Evolutionary conservation across 1,140 invertebrate genomes (phyloP), one percentile per base, ranked within the genome.

Genomic region (Drosophila equinoxialis): DNA sequence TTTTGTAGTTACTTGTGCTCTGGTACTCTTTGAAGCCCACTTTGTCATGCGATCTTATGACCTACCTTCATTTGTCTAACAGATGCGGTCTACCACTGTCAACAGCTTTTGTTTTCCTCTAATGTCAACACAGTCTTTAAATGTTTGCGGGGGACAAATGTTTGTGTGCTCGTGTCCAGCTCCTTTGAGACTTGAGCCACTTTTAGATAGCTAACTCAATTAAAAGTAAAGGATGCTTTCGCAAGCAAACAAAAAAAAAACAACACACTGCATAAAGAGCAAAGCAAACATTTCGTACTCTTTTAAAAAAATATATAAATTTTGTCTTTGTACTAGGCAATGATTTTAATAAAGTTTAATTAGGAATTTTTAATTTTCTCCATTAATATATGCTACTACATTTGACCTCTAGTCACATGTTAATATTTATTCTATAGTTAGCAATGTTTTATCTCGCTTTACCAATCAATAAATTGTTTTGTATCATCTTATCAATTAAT

Each of bases 151-250:
- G 45, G 3, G 7, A 3, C 11, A 8, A 23, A 37, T 74, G 63
- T 41, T n/a, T 45, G 54, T 26, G 26, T 30, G 60, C 10, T 11
- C 51, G 62, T 51, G 6, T n/a, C 39, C 42, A 17, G 14, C 20
- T 76, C 75, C 74, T 72, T 51, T 1, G 71, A 65, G 60, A 72
- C 71, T 20, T 35, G 55, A 83, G 87, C 67, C 83, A 77, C 79
- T 83, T 87, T 42, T 65, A 79, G 83, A 35, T 68, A 30, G 6
- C 30, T 77, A 87, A 80, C 79, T 77, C 77, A 87, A 86, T 83
- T 71, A 71, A 71, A 66, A 41, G 35, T 35, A 55, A 61, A 23
- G 58, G 30, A 58, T 61, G 65, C 33, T 51, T 10, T 4, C 39
- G 58, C 39, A 35, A 11, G n/a, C 55, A 33, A 33, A 33, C 23